Conservation (phyloP, 2,797 vertebrate species). For the Apogon talboti region DNA sequence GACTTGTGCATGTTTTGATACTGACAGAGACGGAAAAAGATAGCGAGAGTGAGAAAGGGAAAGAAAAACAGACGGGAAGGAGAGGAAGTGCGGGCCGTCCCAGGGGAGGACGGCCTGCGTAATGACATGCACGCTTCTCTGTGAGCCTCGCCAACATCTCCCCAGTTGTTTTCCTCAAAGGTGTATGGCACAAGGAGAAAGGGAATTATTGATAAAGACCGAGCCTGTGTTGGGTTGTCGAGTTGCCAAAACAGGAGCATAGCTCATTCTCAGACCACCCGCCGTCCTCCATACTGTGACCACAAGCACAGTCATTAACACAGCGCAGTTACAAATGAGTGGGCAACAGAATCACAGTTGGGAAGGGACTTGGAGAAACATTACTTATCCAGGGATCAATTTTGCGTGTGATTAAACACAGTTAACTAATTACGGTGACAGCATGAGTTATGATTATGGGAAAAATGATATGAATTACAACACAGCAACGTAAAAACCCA, state of each 20-base stretch:
- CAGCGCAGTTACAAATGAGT: slow-evolving; percentile 40
- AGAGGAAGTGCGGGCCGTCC: slow-evolving; percentile 36
- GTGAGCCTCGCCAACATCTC: slow-evolving; percentile 15
- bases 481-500: slow-evolving; percentile 33
- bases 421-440: slow-evolving; percentile 75
- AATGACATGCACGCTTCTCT: slow-evolving; percentile 32
- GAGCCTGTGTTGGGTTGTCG: slow-evolving; percentile 25
- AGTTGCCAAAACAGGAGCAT: slow-evolving; percentile 26
- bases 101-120: slow-evolving; percentile 32
- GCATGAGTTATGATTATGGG: slow-evolving; percentile 74
- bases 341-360: slow-evolving; percentile 43
- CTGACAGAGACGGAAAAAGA: slow-evolving; percentile 26
- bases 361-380: slow-evolving; percentile 55
- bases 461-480: slow-evolving; percentile 71
- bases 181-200: slow-evolving; percentile 31
- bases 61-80: slow-evolving; percentile 18
- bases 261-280: slow-evolving; percentile 16
- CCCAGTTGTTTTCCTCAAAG: slow-evolving; percentile 34
- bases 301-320: slow-evolving; percentile 45
- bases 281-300: slow-evolving; percentile 19
- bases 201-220: slow-evolving; percentile 53
- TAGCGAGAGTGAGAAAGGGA: slow-evolving; percentile 26
- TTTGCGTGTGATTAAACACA: slow-evolving; percentile 80
- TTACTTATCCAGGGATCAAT: slow-evolving; percentile 75
- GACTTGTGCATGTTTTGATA: slow-evolving; percentile 51